A percentile compares a stretch with the other conserved stretches of the same genome.
phyloP scores from a whole-genome alignment of 2,888 invertebrate genomes.

The Thymelicus sylvestris region DNA sequence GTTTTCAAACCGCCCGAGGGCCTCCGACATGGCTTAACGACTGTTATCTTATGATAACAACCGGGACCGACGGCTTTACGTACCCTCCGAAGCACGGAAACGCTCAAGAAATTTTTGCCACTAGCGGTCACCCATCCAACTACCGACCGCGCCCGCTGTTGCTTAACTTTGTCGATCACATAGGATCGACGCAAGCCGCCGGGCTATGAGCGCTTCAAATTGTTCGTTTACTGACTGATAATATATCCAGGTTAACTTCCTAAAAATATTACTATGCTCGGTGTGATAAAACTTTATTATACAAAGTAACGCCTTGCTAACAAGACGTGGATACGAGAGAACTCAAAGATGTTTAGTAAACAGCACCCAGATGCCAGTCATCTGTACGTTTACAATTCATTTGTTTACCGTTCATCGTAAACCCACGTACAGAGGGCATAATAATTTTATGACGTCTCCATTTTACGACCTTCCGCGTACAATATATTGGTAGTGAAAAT shows the following conservation, averaged over 20 bases:
- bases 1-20: too few species aligned
- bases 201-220: too few species aligned
- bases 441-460: constrained; percentile 26
- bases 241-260: constrained; percentile 25
- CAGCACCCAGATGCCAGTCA: constrained; percentile 63
- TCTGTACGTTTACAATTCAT: constrained; percentile 58
- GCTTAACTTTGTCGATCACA: too few species aligned
- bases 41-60: too few species aligned
- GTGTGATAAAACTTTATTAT: constrained; percentile 25
- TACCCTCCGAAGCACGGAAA: too few species aligned
- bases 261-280: constrained; percentile 13
- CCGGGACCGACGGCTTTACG: too few species aligned
- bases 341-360: constrained; percentile 66
- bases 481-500: constrained; percentile 2
- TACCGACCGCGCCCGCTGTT: too few species aligned
- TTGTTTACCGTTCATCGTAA: constrained; percentile 53
- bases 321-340: constrained; percentile 32
- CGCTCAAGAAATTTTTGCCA: too few species aligned
- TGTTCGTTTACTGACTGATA: constrained; percentile 24
- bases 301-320: constrained; percentile 18
- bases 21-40: too few species aligned
- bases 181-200: too few species aligned
- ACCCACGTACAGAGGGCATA: constrained; percentile 31
- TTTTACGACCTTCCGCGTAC: constrained; percentile 28
- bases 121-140: too few species aligned